phyloP scores from a whole-genome alignment of 1,140 invertebrate species.

The Nephotettix cincticeps region DNA sequence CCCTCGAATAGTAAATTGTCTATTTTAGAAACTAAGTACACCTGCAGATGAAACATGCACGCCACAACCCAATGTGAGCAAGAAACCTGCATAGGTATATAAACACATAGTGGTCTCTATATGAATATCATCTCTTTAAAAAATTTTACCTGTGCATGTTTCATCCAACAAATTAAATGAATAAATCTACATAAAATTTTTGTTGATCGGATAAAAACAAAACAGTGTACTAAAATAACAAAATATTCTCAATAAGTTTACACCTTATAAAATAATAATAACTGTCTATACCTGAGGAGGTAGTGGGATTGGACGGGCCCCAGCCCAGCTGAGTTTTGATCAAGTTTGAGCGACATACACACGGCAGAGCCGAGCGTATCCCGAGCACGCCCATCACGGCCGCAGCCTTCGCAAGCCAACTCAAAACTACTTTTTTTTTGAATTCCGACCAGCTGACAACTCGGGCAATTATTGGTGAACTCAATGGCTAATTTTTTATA shows the following conservation, averaged over 20 bases:
- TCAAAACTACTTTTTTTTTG: neutral
- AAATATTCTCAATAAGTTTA: neutral
- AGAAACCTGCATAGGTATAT: neutral
- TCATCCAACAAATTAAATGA: neutral
- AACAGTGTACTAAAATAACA: conserved; percentile 10
- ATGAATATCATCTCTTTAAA: too few relatives aligned
- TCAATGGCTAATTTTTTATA: too few relatives aligned
- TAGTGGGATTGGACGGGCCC: too few relatives aligned
- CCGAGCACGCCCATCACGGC: neutral
- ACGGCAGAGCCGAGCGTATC: neutral
- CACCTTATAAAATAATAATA: conserved; percentile 1
- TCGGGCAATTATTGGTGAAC: conserved; percentile 1
- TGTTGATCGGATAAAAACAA: neutral
- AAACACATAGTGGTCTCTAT: too few relatives aligned
- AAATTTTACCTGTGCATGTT: too few relatives aligned
- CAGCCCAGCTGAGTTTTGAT: conserved; percentile 32
- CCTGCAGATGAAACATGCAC: conserved; percentile 26
- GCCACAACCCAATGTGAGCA: neutral
- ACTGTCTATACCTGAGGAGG: too few relatives aligned
- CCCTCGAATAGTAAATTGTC: conserved; percentile 28
- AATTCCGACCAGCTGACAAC: neutral
- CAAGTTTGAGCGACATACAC: conserved; percentile 33
- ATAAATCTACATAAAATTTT: neutral
- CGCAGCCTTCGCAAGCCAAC: conserved; percentile 2
- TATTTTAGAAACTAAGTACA: conserved; percentile 32